A percentile compares a stretch with the other conserved stretches of the same genome.
phyloP scores from a whole-genome alignment of 2,113 vertebrate genomes.

The Elaphurus davidianus region DNA sequence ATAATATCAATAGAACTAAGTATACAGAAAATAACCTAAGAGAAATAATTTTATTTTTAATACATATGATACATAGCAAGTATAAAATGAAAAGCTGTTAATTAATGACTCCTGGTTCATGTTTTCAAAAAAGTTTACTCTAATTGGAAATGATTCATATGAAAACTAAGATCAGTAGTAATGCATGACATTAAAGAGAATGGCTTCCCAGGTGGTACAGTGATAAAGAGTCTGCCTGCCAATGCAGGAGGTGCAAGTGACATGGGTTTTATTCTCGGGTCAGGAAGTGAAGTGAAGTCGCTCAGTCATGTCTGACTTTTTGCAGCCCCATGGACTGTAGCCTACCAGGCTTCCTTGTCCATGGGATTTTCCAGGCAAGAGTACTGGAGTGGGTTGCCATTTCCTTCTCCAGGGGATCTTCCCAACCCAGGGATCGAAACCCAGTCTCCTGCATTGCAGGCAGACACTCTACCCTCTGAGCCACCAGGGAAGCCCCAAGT shows the following conservation, averaged over 20 bases:
- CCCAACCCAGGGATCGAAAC: no score
- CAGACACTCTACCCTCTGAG: no score
- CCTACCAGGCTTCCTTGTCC: no score
- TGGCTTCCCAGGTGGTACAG: neutral
- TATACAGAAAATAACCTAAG: neutral
- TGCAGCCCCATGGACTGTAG: no score
- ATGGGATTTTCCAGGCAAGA: no score
- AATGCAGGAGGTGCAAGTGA: neutral
- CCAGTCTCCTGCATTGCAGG: no score
- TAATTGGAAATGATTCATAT: neutral
- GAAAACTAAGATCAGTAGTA: neutral
- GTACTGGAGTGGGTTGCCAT: no score
- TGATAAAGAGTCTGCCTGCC: neutral
- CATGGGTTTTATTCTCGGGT: no score
- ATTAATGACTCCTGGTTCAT: neutral
- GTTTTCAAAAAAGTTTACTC: neutral
- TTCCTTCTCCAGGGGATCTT: no score
- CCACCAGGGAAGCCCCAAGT: no score
- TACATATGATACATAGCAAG: neutral
- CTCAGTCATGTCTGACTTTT: no score
- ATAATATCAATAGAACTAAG: neutral
- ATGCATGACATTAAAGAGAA: neutral
- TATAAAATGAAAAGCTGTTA: neutral
- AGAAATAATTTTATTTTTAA: neutral
- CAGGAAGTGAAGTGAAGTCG: no score